A percentile compares a stretch with the other conserved stretches of the same genome.
Conservation (phyloP, 2,888 invertebrate genomes). For the Boloria selene region DNA sequence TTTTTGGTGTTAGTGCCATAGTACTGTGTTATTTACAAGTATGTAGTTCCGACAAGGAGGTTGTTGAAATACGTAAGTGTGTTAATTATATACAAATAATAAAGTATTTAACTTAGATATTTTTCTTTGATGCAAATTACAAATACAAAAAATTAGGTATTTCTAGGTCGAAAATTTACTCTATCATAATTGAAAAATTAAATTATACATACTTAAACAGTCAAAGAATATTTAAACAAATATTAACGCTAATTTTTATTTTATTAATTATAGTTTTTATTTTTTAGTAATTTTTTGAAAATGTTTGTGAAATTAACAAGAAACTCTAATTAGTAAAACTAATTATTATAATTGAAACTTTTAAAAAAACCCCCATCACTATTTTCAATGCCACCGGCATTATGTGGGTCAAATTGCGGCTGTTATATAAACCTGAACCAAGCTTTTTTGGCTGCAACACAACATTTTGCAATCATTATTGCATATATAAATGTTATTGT, state of each 20-base stretch:
- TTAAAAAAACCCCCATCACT: constrained; percentile 17
- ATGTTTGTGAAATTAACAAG: no score
- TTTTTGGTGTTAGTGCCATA: constrained; percentile 52
- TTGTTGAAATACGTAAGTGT: constrained; percentile 59
- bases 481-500: constrained; percentile 19
- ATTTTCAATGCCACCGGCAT: constrained; percentile 17
- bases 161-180: no score
- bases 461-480: constrained; percentile 34
- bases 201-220: no score
- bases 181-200: no score
- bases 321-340: neutral
- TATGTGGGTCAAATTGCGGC: constrained; percentile 34
- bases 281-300: no score
- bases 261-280: no score
- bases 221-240: no score
- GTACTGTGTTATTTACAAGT: constrained; percentile 57
- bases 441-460: constrained; percentile 33
- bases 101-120: no score
- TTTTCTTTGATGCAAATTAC: no score
- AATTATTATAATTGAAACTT: neutral
- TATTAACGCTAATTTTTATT: no score
- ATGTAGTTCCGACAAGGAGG: constrained; percentile 53
- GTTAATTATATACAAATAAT: neutral
- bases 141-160: no score
- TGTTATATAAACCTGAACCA: constrained; percentile 34